Percentiles rank a stretch among this genome's conserved stretches.
Evolutionary conservation across 1,140 invertebrate species (phyloP).

Genomic region (Drosophila sucinea): DNA sequence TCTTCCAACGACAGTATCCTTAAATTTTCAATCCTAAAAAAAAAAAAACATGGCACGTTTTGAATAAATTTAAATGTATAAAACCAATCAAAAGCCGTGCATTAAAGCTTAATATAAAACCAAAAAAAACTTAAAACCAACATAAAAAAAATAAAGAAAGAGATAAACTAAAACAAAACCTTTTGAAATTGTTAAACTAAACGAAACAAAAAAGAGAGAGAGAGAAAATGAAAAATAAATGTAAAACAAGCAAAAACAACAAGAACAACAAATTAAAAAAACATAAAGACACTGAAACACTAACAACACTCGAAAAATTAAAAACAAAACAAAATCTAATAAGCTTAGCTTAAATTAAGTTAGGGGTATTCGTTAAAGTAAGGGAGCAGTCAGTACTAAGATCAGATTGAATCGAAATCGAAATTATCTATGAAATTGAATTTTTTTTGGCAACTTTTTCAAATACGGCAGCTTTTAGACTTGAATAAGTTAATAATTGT

Average conservation of each 20-base stretch:
- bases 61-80: constrained; percentile 40
- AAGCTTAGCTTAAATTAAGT: not conserved
- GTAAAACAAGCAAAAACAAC: constrained; percentile 24
- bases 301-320: constrained; percentile 27
- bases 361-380: not conserved
- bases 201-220: not conserved
- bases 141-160: constrained; percentile 25
- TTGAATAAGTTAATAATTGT: not conserved
- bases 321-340: not conserved
- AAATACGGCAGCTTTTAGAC: not conserved
- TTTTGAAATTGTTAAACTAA: not conserved
- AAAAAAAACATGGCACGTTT: constrained; percentile 72
- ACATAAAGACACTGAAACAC: constrained; percentile 25
- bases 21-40: not conserved
- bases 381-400: not conserved
- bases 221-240: not conserved
- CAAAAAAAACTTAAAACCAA: constrained; percentile 29
- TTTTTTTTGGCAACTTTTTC: constrained; percentile 12
- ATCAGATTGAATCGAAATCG: constrained; percentile 44
- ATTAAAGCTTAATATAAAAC: constrained; percentile 28
- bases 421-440: constrained; percentile 16
- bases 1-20: not conserved
- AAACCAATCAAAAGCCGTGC: constrained; percentile 31
- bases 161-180: constrained; percentile 6
- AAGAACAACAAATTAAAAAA: constrained; percentile 23